Evolutionary conservation across 2,113 vertebrate species (phyloP).

Genomic region (Pluvialis apricaria): DNA sequence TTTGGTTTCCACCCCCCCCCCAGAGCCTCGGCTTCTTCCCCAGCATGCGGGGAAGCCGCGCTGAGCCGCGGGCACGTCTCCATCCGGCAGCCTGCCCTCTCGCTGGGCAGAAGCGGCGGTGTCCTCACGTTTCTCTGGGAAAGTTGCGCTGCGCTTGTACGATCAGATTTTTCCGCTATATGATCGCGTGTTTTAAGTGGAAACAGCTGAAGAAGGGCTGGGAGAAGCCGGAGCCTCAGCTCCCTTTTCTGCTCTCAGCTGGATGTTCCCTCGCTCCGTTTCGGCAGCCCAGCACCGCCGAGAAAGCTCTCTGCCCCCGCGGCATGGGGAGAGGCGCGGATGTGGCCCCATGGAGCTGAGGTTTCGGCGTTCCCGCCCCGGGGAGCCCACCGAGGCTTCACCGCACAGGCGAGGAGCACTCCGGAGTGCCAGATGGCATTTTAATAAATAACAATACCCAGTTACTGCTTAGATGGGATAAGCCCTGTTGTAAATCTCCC

Average conservation of each 20-base stretch:
- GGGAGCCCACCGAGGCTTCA: neutral
- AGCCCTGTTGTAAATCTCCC: slow-evolving; percentile 60
- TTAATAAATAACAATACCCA: slow-evolving; percentile 56
- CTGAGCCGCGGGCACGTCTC: neutral
- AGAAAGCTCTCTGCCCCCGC: neutral
- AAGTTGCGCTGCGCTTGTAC: neutral
- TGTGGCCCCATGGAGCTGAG: neutral
- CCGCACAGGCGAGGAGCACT: neutral
- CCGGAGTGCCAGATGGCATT: slow-evolving; percentile 54
- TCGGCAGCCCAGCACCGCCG: accelerated
- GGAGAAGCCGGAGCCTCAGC: neutral
- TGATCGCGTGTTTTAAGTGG: slow-evolving; percentile 52
- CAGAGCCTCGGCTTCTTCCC: neutral
- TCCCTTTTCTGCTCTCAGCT: slow-evolving; percentile 26
- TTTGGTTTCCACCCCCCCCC: neutral
- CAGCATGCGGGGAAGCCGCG: neutral
- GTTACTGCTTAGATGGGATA: slow-evolving; percentile 60
- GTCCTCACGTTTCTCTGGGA: slow-evolving; percentile 54
- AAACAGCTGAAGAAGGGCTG: slow-evolving; percentile 65
- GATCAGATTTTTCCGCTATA: slow-evolving; percentile 53
- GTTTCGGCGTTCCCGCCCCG: neutral
- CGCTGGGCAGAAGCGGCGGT: neutral
- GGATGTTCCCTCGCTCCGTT: neutral
- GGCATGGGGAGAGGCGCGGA: neutral
- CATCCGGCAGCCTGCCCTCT: slow-evolving; percentile 33